Evolutionary conservation across 2,888 invertebrate genomes (phyloP).

Genomic region (Nomada fabriciana): DNA sequence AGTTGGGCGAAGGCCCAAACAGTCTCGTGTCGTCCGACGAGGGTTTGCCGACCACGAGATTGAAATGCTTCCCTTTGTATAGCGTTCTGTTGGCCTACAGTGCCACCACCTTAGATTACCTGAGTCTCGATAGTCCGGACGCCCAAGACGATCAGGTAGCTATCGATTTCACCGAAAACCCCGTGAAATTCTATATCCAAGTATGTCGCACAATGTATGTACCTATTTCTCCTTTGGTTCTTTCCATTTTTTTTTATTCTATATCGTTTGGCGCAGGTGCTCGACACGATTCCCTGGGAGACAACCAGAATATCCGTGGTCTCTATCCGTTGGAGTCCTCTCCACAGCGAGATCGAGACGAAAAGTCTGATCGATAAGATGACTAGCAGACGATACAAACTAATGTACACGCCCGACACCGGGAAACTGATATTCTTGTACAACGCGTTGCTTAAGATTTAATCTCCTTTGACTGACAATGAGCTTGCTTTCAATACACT

Average conservation of each 20-base stretch:
- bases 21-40: conserved; percentile 80
- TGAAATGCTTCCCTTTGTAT: conserved; percentile 94
- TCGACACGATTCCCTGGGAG: conserved; percentile 83
- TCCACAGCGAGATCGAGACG: conserved; percentile 80
- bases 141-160: conserved; percentile 79
- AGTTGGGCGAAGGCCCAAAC: conserved; percentile 82
- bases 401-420: conserved; percentile 73
- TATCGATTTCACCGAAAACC: neutral
- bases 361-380: conserved; percentile 79
- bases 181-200: neutral
- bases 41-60: conserved; percentile 86
- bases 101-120: conserved; percentile 88
- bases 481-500: conserved; percentile 4
- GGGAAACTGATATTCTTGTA: conserved; percentile 81
- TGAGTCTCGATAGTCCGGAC: conserved; percentile 87
- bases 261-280: conserved; percentile 71
- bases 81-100: conserved; percentile 92
- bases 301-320: conserved; percentile 80
- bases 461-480: conserved; percentile 58
- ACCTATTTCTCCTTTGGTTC: too few relatives aligned
- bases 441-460: conserved; percentile 78
- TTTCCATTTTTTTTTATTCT: neutral
- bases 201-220: too few relatives aligned
- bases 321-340: conserved; percentile 81
- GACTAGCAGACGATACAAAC: conserved; percentile 76